phyloP scores from a whole-genome alignment of 2,797 vertebrate species.

The Heterohyrax brucei region DNA sequence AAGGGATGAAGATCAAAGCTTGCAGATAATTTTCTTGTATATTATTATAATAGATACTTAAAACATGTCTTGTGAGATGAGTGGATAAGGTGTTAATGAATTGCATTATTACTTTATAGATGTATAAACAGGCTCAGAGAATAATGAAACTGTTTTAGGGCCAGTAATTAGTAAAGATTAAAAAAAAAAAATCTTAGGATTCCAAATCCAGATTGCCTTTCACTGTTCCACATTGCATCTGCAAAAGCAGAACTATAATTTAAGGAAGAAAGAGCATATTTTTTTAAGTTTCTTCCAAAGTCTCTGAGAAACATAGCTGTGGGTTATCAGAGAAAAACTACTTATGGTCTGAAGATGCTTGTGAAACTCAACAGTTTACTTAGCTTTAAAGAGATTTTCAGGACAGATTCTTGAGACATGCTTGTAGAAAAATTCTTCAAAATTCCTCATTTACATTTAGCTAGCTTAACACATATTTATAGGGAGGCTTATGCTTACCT shows the following conservation, averaged over 20 bases:
- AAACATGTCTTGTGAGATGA: neutral
- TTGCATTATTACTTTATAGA: neutral
- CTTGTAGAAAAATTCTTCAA: constrained; percentile 41
- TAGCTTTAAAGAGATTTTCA: constrained; percentile 42
- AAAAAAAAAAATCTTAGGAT: neutral
- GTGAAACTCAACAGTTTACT: neutral
- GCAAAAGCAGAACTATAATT: neutral
- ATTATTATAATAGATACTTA: neutral
- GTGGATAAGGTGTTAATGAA: neutral
- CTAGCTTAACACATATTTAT: neutral
- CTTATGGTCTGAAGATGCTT: neutral
- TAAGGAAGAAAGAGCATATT: neutral
- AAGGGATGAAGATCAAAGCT: neutral
- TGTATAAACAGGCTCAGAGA: neutral
- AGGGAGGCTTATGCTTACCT: neutral
- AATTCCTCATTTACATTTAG: neutral
- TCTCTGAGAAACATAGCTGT: neutral
- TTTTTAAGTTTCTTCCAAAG: neutral
- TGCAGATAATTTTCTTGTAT: constrained; percentile 18
- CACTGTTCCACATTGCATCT: neutral
- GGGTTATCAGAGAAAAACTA: neutral
- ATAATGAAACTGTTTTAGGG: neutral
- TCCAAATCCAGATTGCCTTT: constrained; percentile 19
- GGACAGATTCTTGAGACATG: neutral
- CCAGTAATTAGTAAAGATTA: neutral